Base-by-base conservation (phyloP, 2,113 vertebrate species). In the Ctenodactylus gundi region DNA sequence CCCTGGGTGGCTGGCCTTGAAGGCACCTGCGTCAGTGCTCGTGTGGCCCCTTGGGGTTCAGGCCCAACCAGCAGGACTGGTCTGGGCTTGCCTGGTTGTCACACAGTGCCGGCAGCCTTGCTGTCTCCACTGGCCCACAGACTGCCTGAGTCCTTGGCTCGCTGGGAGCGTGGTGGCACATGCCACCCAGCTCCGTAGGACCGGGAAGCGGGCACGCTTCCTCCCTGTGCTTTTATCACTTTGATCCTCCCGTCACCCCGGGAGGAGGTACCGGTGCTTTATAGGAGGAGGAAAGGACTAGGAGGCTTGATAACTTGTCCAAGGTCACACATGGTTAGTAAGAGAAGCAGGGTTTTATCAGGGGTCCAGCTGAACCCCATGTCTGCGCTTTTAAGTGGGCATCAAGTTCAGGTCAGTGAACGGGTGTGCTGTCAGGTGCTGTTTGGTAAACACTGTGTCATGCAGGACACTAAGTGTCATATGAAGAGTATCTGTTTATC, bases 51-150 rank as follows among this genome's bases (percentile, higher is more conserved):
- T 29, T 41, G 46, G 70, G 29, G 58, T 86, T 85, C 41, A 0
- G 15, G 62, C n/a, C 7, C 17, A 80, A 86, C 83, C 62, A 31
- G 75, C 29, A 85, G 83, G 82, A 75, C 93, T 83, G 94, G 94
- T 83, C 64, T 70, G 25, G 34, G 64, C 67, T 85, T 81, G 65
- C n/a, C 84, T 64, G 34, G 44, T 70, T 85, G 41, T 60, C 58
- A 4, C 0, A 5, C 57, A 34, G 44, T 7, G 3, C 2, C 17
- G 78, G 76, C 67, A 44, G 76, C 60, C 51, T 51, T 86, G 36
- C 23, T 23, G 20, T 29, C 39, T 85, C 9, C 12, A 27, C 27
- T 0, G 6, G 31, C 27, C 85, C 46, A 44, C 64, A 41, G 57
- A 23, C 18, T 2, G 55, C 49, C 3, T 9, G 34, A 86, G 72